A percentile compares a stretch with the other conserved stretches of the same genome.
phyloP scores from a whole-genome alignment of 92 coral and sea anemone species.

The Heliopora coerulea region DNA sequence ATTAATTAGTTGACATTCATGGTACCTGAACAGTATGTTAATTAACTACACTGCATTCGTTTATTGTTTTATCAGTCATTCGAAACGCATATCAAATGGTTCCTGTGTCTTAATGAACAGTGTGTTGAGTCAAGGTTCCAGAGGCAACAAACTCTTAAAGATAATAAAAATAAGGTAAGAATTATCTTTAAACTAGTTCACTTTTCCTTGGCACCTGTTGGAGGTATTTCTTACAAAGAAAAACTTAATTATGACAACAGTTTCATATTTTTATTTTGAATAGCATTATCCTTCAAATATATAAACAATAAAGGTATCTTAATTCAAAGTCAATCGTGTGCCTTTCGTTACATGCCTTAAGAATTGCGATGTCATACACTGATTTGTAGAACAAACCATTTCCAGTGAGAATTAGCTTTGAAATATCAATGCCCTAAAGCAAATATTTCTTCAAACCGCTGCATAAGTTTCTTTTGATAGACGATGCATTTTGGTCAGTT shows the following conservation, averaged over 20 bases:
- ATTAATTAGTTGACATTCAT: slow-evolving; percentile 34
- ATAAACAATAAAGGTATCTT: slow-evolving; percentile 20
- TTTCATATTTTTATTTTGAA: slow-evolving; percentile 34
- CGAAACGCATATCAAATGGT: slow-evolving; percentile 27
- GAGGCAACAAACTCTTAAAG: background rate
- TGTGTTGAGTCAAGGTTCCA: background rate
- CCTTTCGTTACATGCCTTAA: background rate
- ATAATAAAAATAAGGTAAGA: slow-evolving; percentile 17
- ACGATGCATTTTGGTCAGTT: too few species aligned
- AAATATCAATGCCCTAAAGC: too few species aligned
- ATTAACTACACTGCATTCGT: slow-evolving; percentile 33
- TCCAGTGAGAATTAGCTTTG: too few species aligned
- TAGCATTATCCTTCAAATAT: slow-evolving; percentile 42
- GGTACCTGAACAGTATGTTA: slow-evolving; percentile 43
- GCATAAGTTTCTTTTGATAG: too few species aligned
- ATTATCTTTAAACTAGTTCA: background rate
- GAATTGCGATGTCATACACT: too few species aligned
- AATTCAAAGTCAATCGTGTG: slow-evolving; percentile 3
- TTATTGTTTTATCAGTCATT: slow-evolving; percentile 38
- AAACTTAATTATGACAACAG: background rate
- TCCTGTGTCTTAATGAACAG: background rate
- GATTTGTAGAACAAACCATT: too few species aligned
- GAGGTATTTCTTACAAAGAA: background rate
- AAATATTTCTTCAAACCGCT: too few species aligned
- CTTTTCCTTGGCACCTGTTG: background rate